Conservation (phyloP, 2,113 vertebrate species). For the Halcyon malimbica region DNA sequence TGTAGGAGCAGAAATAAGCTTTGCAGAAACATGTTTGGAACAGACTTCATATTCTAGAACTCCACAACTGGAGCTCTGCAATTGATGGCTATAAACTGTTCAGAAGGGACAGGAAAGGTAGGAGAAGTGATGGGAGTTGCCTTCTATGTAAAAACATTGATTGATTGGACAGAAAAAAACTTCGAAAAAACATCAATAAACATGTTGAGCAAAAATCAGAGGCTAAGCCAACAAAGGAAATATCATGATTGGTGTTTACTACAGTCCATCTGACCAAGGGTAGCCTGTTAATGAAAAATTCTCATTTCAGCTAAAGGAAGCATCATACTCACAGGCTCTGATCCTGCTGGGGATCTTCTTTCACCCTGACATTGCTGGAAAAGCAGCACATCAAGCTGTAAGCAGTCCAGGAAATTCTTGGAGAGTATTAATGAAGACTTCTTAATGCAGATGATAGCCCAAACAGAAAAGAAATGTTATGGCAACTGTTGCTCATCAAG, state of each 20-base stretch:
- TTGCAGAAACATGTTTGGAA: not conserved
- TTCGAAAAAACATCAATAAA: not conserved
- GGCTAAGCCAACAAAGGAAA: not conserved
- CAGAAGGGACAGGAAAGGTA: not conserved
- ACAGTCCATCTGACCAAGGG: not conserved
- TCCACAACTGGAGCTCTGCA: accelerated
- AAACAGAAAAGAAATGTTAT: not conserved
- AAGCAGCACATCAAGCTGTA: not conserved
- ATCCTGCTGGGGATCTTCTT: not conserved
- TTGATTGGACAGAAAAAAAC: not conserved
- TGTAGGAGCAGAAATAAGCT: not conserved
- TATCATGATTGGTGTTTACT: not conserved
- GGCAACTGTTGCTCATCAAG: not conserved
- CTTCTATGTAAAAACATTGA: not conserved
- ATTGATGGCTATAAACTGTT: not conserved
- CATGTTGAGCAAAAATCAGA: not conserved
- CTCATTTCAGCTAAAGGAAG: not conserved
- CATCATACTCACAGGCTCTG: not conserved
- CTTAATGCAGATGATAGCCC: not conserved
- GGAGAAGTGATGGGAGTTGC: accelerated
- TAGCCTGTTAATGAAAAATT: not conserved
- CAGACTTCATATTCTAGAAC: not conserved
- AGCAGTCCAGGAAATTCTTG: not conserved
- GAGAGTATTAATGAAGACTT: not conserved
- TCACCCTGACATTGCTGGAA: not conserved